phyloP scores from a whole-genome alignment of 2,797 vertebrate genomes.

The Poeciliopsis turneri region DNA sequence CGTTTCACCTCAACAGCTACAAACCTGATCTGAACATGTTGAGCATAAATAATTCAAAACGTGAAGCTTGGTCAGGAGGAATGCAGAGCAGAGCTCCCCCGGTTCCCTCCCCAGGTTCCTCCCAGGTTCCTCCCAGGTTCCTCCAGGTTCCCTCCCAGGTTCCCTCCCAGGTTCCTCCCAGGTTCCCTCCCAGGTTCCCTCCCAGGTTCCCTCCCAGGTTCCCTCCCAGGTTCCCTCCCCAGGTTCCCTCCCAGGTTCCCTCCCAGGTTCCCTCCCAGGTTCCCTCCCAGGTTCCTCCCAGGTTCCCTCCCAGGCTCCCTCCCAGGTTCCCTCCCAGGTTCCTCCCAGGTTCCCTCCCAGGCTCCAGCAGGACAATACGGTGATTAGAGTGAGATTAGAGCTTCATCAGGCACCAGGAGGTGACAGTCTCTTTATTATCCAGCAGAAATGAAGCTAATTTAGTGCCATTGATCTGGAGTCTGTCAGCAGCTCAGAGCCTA shows the following conservation, averaged over 20 bases:
- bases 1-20: not conserved
- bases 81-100: not conserved
- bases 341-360: too few species aligned
- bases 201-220: too few species aligned
- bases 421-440: slow-evolving; percentile 66
- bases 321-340: too few species aligned
- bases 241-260: too few species aligned
- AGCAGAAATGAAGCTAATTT: slow-evolving; percentile 59
- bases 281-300: too few species aligned
- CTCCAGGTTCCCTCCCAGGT: too few species aligned
- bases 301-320: too few species aligned
- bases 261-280: not conserved
- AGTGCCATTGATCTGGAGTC: slow-evolving; percentile 62
- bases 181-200: too few species aligned
- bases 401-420: slow-evolving; percentile 50
- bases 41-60: not conserved
- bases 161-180: too few species aligned
- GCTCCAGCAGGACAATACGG: slow-evolving; percentile 1
- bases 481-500: slow-evolving; percentile 41
- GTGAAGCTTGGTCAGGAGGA: not conserved
- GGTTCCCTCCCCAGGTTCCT: not conserved
- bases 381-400: slow-evolving; percentile 59
- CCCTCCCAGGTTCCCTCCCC: too few species aligned
- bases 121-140: not conserved
- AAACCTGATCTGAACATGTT: not conserved